Evolutionary conservation across 2,888 invertebrate species (phyloP), one percentile per base, ranked within the genome.

Genomic region (Lumbricus terrestris): DNA sequence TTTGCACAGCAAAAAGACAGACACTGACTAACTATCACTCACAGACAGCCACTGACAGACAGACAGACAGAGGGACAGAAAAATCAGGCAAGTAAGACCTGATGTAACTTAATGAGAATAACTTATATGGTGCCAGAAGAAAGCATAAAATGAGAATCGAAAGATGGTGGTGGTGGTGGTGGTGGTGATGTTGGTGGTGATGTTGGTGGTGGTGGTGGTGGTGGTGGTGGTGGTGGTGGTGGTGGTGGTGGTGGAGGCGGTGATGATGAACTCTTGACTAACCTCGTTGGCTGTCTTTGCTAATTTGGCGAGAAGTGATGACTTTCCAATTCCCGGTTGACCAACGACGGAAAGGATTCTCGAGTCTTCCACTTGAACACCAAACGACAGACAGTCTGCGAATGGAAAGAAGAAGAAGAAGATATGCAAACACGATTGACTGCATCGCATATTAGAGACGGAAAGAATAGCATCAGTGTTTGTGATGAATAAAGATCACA

Each of bases 281-380:
- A 90, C 85, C n/a, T 88, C 40, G 11, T 15, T 83, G 4, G 83
- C 83, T 35, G 33, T 34, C 34, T 33, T 83, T 15, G 92, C 92
- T 13, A 93, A 91, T 89, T 91, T 92, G 33, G 93, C 93, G 90
- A 94, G 42, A 37, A 94, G 91, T 34, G 94, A 92, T 54, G 94
- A 93, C 92, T 94, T 94, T 15, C 94, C 94, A 91, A 92, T 92
- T 4, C 94, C 94, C 47, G 92, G 89, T 35, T 90, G 69, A 33
- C 91, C 92, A 23, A 42, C 40, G 34, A 92, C 88, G 33, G 90
- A 90, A 40, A 91, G 33, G 38, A 89, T 69, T 20, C 40, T 35
- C 13, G 35, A 69, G 54, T 90, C 38, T 88, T 89, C n/a, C n/a
- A 40, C 29, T n/a, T 42, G 40, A 23, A 90, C 88, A 4, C 83